phyloP scores from a whole-genome alignment of 2,113 vertebrate genomes.

The Oncorhynchus nerka region DNA sequence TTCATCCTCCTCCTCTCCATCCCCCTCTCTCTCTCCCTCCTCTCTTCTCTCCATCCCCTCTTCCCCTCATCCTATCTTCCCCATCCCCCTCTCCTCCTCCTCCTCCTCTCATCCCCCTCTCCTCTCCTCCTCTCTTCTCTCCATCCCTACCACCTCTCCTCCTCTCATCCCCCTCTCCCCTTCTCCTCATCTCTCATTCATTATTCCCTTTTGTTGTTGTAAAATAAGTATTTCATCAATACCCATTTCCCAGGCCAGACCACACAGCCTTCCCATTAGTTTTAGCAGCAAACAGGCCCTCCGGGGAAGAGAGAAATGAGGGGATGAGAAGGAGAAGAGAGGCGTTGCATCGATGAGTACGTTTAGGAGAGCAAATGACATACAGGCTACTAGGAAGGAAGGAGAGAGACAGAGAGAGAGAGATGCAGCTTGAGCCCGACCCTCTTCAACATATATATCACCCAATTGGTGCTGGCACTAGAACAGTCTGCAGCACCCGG shows the following conservation, averaged over 20 bases:
- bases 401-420: too few relatives aligned
- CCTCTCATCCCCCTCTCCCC: too few relatives aligned
- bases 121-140: too few relatives aligned
- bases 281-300: neutral
- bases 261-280: neutral
- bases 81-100: too few relatives aligned
- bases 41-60: neutral
- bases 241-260: neutral
- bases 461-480: too few relatives aligned
- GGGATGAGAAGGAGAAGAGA: neutral
- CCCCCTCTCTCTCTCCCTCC: neutral
- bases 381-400: neutral
- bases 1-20: neutral
- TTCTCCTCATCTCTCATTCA: neutral
- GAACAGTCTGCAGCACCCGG: too few relatives aligned
- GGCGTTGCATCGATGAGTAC: neutral
- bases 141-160: too few relatives aligned
- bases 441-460: too few relatives aligned
- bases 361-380: neutral
- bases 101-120: too few relatives aligned
- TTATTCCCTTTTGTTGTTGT: neutral
- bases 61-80: neutral
- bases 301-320: neutral
- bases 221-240: conserved; percentile 12
- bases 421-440: too few relatives aligned